phyloP scores from a whole-genome alignment of 1,140 invertebrate species.

The Fopius arisanus region DNA sequence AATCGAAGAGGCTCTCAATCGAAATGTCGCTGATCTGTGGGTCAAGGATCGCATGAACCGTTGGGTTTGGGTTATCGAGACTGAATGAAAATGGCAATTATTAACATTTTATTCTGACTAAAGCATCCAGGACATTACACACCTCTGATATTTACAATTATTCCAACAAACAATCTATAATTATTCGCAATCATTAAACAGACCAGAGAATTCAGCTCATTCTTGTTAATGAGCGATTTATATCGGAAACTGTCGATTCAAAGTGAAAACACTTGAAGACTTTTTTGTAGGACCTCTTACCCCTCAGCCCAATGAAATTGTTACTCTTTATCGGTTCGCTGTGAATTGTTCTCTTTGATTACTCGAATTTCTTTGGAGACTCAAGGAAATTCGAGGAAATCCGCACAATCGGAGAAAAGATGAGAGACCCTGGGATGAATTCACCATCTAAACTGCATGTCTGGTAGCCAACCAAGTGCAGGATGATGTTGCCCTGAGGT shows the following conservation, averaged over 20 bases:
- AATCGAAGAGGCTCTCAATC: slow-evolving; percentile 58
- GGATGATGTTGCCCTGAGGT: slow-evolving; percentile 27
- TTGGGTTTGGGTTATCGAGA: neutral
- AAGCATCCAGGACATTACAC: neutral
- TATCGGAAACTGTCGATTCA: too few species aligned
- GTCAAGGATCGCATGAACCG: neutral
- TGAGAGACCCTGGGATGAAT: slow-evolving; percentile 39
- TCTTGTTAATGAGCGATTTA: too few species aligned
- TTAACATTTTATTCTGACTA: neutral
- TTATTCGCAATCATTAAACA: too few species aligned
- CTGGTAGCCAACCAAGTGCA: slow-evolving; percentile 28
- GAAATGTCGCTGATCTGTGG: neutral
- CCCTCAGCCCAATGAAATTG: too few species aligned
- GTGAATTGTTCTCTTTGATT: neutral
- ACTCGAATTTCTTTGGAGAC: neutral
- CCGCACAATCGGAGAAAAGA: slow-evolving; percentile 3
- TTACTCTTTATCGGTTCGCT: too few species aligned
- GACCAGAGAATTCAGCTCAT: too few species aligned
- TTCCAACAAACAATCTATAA: too few species aligned
- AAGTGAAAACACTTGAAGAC: too few species aligned
- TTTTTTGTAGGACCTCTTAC: too few species aligned
- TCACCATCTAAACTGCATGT: slow-evolving; percentile 28
- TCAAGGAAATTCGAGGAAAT: neutral
- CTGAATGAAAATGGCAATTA: neutral
- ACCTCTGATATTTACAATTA: too few species aligned